Base-by-base conservation (phyloP, 1,140 invertebrate species). In the Pygmarrhopalites habei region DNA sequence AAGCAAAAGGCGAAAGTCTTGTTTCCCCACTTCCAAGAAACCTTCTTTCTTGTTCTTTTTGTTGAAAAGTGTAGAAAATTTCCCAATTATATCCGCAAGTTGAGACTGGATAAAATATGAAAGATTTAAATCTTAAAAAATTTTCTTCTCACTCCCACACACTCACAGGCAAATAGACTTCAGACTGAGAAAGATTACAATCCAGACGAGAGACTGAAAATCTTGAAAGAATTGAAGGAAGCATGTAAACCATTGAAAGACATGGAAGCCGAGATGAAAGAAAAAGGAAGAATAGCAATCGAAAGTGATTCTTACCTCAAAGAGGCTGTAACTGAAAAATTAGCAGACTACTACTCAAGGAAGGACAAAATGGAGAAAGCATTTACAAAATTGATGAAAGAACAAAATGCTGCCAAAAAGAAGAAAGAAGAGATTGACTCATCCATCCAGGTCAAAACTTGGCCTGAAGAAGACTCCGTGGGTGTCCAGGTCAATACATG, bases 371-470 rank as follows among this genome's bases (percentile, higher is more conserved):
- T 69, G 28, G 57, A 62, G 19, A 61, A 60, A 47, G 2, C 41
- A 1, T 60, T 64, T 41, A n/a, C n/a, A 0, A 59, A 64, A 28
- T 17, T 59, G 4, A 56, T 58, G 21, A 64, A 64, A 47, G 62
- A 64, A 30, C n/a, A n/a, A n/a, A 51, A 21, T 28, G 39, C 47
- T 17, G n/a, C n/a, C n/a, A 46, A 35, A 43, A 53, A 52, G 41
- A 58, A 58, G 32, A 17, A 53, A 26, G 26, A 58, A 47, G 52
- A 66, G 53, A 52, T 47, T 19, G 62, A 66, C 23, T 26, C 47
- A 35, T 58, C 64, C 5, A 55, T 69, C n/a, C 64, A 69, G 59
- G 66, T 68, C 17, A 61, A 68, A 26, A 68, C 62, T 12, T 53
- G 63, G 19, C 51, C 52, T 12, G 39, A 52, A 43, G 25, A 58